phyloP scores from a whole-genome alignment of 2,888 invertebrate genomes.

The Campoplex capitator region DNA sequence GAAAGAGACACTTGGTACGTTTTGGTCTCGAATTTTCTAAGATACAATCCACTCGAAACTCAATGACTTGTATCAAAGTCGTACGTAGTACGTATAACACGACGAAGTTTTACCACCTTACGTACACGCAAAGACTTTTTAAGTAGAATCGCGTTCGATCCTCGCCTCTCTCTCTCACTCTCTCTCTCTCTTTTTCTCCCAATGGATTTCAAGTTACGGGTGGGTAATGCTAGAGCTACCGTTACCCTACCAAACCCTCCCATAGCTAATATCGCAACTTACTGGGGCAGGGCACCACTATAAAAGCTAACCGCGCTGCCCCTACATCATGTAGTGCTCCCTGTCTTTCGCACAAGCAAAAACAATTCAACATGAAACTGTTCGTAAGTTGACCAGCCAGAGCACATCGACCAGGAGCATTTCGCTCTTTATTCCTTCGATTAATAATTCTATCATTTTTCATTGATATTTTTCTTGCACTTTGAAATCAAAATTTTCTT shows the following conservation, averaged over 20 bases:
- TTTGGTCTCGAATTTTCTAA: conserved; percentile 1
- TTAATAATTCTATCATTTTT: neutral
- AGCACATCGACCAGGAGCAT: neutral
- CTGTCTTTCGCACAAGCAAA: conserved; percentile 82
- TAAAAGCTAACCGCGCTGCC: conserved; percentile 83
- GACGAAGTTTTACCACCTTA: conserved; percentile 53
- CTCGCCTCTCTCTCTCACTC: conserved; percentile 79
- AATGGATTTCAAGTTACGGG: conserved; percentile 33
- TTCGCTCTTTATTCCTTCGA: neutral
- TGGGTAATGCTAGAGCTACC: conserved; percentile 40
- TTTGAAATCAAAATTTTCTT: neutral
- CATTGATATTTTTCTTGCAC: neutral
- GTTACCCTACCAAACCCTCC: conserved; percentile 51
- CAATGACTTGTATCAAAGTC: conserved; percentile 50
- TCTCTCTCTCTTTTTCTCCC: conserved; percentile 75
- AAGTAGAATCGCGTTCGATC: conserved; percentile 62
- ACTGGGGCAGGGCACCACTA: conserved; percentile 82
- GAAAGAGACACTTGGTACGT: conserved; percentile 79
- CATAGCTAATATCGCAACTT: conserved; percentile 46
- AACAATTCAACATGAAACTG: conserved; percentile 82
- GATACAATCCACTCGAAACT: conserved; percentile 73
- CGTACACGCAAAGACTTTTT: conserved; percentile 43
- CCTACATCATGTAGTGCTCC: conserved; percentile 82
- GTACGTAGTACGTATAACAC: conserved; percentile 30
- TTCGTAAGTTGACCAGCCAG: conserved; percentile 79